A percentile compares a stretch with the other conserved stretches of the same genome.
Evolutionary conservation across 2,113 vertebrate genomes (phyloP).

Genomic region (Labeo catla): DNA sequence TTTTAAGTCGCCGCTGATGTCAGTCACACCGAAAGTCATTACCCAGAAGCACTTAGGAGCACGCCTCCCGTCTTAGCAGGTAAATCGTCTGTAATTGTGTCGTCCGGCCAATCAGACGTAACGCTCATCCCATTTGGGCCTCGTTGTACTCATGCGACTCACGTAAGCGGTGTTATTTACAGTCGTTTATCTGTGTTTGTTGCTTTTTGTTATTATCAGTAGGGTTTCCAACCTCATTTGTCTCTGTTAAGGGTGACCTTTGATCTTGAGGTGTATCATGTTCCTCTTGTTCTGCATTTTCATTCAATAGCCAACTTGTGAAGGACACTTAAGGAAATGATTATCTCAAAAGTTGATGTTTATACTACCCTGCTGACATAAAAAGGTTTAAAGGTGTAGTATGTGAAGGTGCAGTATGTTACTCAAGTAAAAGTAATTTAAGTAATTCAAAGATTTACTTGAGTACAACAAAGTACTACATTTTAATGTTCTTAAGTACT

Average conservation of each 20-base stretch:
- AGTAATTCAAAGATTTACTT: no score
- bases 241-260: not conserved
- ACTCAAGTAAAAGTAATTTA: no score
- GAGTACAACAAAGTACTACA: no score
- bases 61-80: conserved; percentile 41
- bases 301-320: not conserved
- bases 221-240: not conserved
- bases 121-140: conserved; percentile 17
- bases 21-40: conserved; percentile 62
- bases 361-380: no score
- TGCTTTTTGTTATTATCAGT: not conserved
- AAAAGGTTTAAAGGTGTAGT: no score
- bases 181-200: conserved; percentile 1
- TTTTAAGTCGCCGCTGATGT: conserved; percentile 53
- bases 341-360: no score
- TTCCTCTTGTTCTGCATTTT: not conserved
- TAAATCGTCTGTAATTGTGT: conserved; percentile 55
- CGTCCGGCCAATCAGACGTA: conserved; percentile 24
- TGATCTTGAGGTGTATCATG: not conserved
- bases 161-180: conserved; percentile 15
- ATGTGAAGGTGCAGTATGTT: no score
- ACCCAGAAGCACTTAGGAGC: conserved; percentile 56
- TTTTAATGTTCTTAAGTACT: no score
- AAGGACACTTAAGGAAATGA: not conserved
- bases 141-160: not conserved